A percentile compares a stretch with the other conserved stretches of the same genome.
Evolutionary conservation across 2,113 vertebrate species (phyloP).

Genomic region (Pteropus alecto): DNA sequence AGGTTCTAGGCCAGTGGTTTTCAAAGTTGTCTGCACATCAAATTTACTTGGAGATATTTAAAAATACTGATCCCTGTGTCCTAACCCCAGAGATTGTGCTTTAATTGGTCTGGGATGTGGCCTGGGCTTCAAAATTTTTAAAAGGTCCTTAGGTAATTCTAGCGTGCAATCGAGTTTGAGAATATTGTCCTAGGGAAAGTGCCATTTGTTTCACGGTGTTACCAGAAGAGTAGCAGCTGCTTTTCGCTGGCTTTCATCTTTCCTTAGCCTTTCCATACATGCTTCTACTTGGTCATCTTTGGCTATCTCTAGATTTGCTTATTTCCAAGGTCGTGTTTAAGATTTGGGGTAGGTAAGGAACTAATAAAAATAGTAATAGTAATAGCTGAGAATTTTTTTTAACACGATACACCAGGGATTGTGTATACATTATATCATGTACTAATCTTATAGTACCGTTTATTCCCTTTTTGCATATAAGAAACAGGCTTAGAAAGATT

Average conservation of each 20-base stretch:
- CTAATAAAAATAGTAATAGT: background rate
- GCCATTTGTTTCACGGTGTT: background rate
- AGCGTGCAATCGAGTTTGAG: background rate
- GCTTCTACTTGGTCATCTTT: background rate
- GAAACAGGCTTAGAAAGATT: background rate
- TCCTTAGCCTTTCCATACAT: background rate
- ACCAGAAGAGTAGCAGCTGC: background rate
- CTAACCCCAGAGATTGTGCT: background rate
- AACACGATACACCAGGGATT: background rate
- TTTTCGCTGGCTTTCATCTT: background rate
- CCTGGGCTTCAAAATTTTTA: background rate
- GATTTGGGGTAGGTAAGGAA: background rate
- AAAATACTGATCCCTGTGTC: background rate
- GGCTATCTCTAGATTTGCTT: background rate
- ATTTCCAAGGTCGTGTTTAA: conserved; percentile 27
- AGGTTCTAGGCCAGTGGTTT: conserved; percentile 1
- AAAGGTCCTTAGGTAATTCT: background rate
- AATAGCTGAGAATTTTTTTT: background rate
- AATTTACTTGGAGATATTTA: background rate
- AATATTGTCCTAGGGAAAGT: background rate
- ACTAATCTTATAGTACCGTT: background rate
- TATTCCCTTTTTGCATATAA: background rate
- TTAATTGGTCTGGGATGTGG: background rate
- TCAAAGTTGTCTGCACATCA: background rate
- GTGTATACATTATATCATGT: background rate